Conservation (phyloP, 30 jellyfish, hydroid and myxozoan species). For the Clytia hemisphaerica region DNA sequence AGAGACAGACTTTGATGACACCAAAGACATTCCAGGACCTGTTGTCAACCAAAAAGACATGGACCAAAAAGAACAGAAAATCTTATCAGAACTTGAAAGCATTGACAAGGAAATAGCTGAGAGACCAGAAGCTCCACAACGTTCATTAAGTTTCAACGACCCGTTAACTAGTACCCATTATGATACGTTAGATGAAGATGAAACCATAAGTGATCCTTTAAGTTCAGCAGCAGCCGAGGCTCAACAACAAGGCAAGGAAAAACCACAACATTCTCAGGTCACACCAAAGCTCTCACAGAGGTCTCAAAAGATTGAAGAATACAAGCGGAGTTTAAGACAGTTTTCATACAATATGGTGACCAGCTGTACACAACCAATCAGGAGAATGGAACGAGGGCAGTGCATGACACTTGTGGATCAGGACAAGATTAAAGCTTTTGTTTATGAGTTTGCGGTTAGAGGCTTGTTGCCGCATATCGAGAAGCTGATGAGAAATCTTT, state of each 20-base stretch:
- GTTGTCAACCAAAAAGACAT: constrained; percentile 68
- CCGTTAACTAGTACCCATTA: constrained; percentile 91
- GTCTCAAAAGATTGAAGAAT: constrained; percentile 49
- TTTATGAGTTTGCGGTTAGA: constrained; percentile 80
- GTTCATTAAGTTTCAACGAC: constrained; percentile 67
- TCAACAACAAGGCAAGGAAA: constrained; percentile 17
- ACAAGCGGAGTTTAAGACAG: constrained; percentile 61
- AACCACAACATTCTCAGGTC: constrained; percentile 38
- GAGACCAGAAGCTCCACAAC: constrained; percentile 35
- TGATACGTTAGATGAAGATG: constrained; percentile 61
- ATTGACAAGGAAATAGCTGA: constrained; percentile 76
- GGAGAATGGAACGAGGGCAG: constrained; percentile 49
- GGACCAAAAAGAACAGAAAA: constrained; percentile 73
- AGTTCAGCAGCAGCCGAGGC: constrained; percentile 62
- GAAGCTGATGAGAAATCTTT: constrained; percentile 71
- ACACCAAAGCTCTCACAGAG: constrained; percentile 11
- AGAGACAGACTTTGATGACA: constrained; percentile 31
- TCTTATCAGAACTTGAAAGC: constrained; percentile 54
- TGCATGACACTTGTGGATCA: constrained; percentile 61
- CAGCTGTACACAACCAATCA: constrained; percentile 27
- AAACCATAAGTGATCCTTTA: constrained; percentile 56
- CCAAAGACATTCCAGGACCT: constrained; percentile 32
- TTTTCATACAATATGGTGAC: constrained; percentile 42
- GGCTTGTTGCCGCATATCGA: constrained; percentile 93
- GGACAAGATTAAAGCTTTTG: constrained; percentile 54